Conservation (phyloP, 2,888 invertebrate genomes). For the Cenopis cana region DNA sequence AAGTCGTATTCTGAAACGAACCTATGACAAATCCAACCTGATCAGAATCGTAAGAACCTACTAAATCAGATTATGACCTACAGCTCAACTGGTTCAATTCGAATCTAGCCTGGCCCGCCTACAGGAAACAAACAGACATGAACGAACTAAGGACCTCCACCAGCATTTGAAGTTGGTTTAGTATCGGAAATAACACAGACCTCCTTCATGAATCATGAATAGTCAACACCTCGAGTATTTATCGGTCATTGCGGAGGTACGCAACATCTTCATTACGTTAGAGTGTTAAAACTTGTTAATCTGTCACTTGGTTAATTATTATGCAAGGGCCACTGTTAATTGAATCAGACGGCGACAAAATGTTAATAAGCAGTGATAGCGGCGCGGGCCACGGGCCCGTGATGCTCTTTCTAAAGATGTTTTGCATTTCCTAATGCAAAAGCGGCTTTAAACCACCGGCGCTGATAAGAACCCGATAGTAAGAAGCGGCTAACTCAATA, state of each 20-base stretch:
- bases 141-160: too few species aligned
- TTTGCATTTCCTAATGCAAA: conserved; percentile 68
- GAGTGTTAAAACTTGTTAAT: conserved; percentile 83
- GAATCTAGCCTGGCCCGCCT: too few species aligned
- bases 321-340: conserved; percentile 77
- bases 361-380: conserved; percentile 80
- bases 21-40: too few species aligned
- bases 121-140: too few species aligned
- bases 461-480: conserved; percentile 66
- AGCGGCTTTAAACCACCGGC: conserved; percentile 66
- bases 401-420: conserved; percentile 50
- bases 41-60: too few species aligned
- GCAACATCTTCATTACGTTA: conserved; percentile 81
- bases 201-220: conserved; percentile 61
- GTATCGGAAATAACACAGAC: conserved; percentile 21
- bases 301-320: conserved; percentile 80
- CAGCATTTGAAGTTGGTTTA: too few species aligned
- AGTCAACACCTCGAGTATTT: conserved; percentile 56
- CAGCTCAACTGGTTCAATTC: too few species aligned
- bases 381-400: conserved; percentile 47
- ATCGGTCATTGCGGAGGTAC: conserved; percentile 58
- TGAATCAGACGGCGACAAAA: conserved; percentile 81
- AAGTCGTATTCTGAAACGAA: too few species aligned
- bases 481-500: conserved; percentile 63
- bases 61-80: too few species aligned